A percentile compares a stretch with the other conserved stretches of the same genome.
Conservation (phyloP, 2,797 vertebrate genomes). For the Hirundo rustica region DNA sequence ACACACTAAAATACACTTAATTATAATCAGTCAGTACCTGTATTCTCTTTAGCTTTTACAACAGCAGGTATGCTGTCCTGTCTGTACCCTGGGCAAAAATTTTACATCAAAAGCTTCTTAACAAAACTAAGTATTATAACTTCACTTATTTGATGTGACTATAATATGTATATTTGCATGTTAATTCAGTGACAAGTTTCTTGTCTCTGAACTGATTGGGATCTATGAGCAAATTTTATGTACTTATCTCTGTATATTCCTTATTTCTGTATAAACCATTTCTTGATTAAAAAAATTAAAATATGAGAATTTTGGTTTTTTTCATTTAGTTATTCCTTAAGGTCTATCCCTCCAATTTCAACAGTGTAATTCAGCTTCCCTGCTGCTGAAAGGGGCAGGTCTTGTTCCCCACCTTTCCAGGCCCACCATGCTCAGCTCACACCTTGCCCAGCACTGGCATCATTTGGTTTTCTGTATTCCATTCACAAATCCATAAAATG, state of each 20-base stretch:
- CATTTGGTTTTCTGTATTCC: not conserved
- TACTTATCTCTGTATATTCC: not conserved
- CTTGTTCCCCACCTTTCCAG: not conserved
- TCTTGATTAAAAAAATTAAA: not conserved
- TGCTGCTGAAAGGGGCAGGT: not conserved
- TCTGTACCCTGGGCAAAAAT: not conserved
- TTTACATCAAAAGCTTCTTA: not conserved
- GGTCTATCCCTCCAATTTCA: not conserved
- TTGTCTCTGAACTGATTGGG: too few relatives aligned
- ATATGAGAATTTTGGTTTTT: not conserved
- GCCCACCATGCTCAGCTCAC: not conserved
- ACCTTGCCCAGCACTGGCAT: not conserved
- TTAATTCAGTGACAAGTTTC: not conserved
- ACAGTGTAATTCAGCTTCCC: not conserved
- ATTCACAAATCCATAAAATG: not conserved
- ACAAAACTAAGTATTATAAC: not conserved
- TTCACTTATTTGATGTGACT: conserved; percentile 13
- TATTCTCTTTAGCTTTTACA: not conserved
- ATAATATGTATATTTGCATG: not conserved
- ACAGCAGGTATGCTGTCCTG: not conserved
- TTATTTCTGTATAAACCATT: not conserved
- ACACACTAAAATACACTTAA: not conserved
- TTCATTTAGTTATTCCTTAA: not conserved
- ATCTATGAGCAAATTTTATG: not conserved
- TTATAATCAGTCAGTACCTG: not conserved